Conservation (phyloP, 2,888 invertebrate species). For the Macrophya alboannulata region DNA sequence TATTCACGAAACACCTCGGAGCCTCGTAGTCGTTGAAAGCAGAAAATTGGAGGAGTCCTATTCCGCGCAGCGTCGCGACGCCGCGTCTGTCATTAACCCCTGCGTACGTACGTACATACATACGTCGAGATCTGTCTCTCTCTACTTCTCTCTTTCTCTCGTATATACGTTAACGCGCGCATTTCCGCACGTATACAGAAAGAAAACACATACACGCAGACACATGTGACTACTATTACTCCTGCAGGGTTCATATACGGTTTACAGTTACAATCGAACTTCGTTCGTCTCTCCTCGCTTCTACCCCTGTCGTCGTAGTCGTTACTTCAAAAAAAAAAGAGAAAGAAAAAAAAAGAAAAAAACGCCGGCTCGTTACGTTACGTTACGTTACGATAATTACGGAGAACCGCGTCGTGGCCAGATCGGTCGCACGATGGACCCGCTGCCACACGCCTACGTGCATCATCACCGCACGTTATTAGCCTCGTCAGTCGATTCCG, state of each 20-base stretch:
- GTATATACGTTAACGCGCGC: conserved; percentile 6
- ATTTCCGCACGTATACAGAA: not conserved
- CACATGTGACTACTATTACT: not conserved
- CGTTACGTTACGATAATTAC: conserved; percentile 52
- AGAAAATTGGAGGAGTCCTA: conserved; percentile 40
- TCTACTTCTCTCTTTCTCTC: not conserved
- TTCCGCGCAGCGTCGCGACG: conserved; percentile 35
- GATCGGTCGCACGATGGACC: conserved; percentile 49
- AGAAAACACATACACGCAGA: not conserved
- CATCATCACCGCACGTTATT: conserved; percentile 65
- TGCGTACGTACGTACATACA: not conserved
- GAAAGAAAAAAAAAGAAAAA: not conserved
- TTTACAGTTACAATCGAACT: conserved; percentile 41
- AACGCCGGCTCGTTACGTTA: conserved; percentile 38
- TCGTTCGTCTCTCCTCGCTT: not conserved
- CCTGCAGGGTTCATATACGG: not conserved
- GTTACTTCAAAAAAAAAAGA: not conserved
- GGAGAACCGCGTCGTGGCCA: conserved; percentile 50
- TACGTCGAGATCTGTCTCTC: not conserved
- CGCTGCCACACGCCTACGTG: conserved; percentile 53
- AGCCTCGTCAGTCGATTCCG: conserved; percentile 71
- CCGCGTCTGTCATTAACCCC: conserved; percentile 48
- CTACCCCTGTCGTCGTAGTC: not conserved
- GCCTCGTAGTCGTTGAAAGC: not conserved
- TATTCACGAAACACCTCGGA: conserved; percentile 18